Percentiles rank a stretch among this genome's conserved stretches.
These are phyloP conservation scores for Columba guinea DNA, from an alignment of 2,797 vertebrate species.

Conservation along the genomic window DNA sequence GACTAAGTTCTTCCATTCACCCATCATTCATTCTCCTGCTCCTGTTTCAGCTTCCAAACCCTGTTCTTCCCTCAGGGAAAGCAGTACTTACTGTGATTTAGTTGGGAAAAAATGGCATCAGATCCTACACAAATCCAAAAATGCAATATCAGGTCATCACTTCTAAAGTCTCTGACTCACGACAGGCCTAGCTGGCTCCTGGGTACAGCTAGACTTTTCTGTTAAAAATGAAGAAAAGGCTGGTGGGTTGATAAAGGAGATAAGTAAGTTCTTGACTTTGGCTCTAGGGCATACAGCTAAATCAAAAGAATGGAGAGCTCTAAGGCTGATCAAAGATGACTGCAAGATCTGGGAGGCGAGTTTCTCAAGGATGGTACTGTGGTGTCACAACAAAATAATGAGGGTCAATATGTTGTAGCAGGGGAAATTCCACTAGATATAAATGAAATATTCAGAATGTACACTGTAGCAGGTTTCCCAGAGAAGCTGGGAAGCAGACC, in stretches of 20 bases:
- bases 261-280: neutral
- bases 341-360: neutral
- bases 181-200: neutral
- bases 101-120: neutral
- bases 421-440: neutral
- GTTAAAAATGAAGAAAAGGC: neutral
- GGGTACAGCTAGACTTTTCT: neutral
- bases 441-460: neutral
- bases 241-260: neutral
- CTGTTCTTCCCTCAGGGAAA: neutral
- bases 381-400: neutral
- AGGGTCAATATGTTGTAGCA: neutral
- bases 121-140: neutral
- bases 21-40: neutral
- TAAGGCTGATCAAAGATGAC: neutral
- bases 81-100: neutral
- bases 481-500: neutral
- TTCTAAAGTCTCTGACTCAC: neutral
- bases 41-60: neutral
- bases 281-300: neutral
- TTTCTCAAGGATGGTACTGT: neutral
- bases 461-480: neutral
- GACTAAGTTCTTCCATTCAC: slow-evolving; percentile 10
- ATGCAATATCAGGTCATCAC: neutral
- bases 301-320: neutral